Evolutionary conservation across 2,888 invertebrate species (phyloP).

Genomic region (Heliconius aoede): DNA sequence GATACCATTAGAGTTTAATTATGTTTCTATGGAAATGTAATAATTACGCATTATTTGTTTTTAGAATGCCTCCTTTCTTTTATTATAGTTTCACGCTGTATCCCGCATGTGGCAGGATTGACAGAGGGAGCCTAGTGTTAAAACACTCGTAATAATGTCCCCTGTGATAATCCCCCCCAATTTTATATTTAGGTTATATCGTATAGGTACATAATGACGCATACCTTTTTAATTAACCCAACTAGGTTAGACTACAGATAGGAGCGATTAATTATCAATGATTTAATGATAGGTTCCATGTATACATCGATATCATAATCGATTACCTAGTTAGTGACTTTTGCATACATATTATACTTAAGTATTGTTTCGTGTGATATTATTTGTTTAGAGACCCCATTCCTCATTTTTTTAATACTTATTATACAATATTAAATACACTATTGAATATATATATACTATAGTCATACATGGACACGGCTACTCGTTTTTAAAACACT

Average conservation of each 20-base stretch:
- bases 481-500: no score
- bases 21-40: no score
- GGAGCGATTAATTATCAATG: not conserved
- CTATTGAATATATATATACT: no score
- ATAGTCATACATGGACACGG: no score
- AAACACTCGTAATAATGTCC: no score
- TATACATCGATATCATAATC: no score
- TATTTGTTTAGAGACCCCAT: no score
- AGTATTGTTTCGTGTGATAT: not conserved
- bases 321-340: not conserved
- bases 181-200: not conserved
- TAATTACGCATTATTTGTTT: not conserved
- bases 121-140: no score
- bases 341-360: not conserved
- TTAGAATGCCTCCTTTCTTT: not conserved
- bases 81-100: not conserved
- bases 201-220: not conserved
- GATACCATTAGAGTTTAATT: not conserved
- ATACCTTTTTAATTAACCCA: not conserved
- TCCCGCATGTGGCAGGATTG: no score
- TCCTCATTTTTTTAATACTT: no score
- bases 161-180: no score
- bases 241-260: not conserved
- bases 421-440: no score
- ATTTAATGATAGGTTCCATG: not conserved